Evolutionary conservation across 2,888 invertebrate genomes (phyloP).

Genomic region (Tribolium freemani): DNA sequence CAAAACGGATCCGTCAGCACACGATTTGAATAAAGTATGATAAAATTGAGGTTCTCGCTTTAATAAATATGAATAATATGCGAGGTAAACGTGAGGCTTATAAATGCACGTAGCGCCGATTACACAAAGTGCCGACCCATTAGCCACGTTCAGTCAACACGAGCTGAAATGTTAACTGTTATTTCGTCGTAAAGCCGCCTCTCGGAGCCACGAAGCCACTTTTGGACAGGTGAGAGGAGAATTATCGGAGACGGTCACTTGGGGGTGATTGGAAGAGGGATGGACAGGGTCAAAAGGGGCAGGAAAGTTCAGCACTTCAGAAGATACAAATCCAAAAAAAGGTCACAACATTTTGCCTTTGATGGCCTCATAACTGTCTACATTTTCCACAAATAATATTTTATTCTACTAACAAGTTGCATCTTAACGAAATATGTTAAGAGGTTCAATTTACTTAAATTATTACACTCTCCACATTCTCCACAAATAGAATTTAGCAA

Average conservation of each 20-base stretch:
- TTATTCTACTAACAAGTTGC: too few species aligned
- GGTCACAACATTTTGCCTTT: not conserved
- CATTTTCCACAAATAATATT: too few species aligned
- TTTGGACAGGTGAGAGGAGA: not conserved
- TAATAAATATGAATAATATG: constrained; percentile 42
- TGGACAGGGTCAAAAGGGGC: not conserved
- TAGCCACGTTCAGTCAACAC: constrained; percentile 55
- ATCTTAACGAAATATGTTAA: too few species aligned
- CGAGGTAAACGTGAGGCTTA: constrained; percentile 37
- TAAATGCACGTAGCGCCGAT: constrained; percentile 37
- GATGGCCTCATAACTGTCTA: not conserved
- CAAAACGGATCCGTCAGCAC: constrained; percentile 33
- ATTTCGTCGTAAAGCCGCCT: constrained; percentile 6
- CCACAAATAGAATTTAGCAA: too few species aligned
- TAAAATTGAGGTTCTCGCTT: constrained; percentile 38
- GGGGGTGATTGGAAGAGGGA: not conserved
- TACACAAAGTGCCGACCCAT: constrained; percentile 45
- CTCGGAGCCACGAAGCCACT: not conserved
- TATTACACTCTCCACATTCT: too few species aligned
- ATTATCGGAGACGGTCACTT: not conserved
- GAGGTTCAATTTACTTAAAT: too few species aligned
- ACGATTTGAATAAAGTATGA: constrained; percentile 33
- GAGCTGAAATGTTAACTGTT: constrained; percentile 30
- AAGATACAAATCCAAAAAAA: not conserved
- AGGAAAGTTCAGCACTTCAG: not conserved